Conservation (phyloP, 2,888 invertebrate species). For the Hedychridium roseum region DNA sequence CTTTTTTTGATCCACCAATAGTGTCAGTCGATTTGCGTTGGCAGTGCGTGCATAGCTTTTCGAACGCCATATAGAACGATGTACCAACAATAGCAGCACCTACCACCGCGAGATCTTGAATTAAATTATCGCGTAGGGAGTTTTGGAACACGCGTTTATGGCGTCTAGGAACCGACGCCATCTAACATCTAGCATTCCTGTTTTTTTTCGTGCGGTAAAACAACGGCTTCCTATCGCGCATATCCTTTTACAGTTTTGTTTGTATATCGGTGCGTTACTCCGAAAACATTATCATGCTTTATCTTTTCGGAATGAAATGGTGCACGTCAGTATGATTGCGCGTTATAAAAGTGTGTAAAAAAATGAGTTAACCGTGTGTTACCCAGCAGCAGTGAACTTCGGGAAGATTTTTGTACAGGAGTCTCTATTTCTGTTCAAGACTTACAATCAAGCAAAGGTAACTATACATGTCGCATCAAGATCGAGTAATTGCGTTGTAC, state of each 20-base stretch:
- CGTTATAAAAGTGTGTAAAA: conserved; percentile 39
- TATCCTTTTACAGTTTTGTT: conserved; percentile 38
- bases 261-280: conserved; percentile 23
- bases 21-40: no score
- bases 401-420: conserved; percentile 35
- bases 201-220: conserved; percentile 52
- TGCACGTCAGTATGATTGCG: conserved; percentile 26
- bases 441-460: conserved; percentile 27
- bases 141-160: no score
- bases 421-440: conserved; percentile 25
- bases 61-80: no score
- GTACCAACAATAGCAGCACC: no score
- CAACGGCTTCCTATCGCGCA: conserved; percentile 46
- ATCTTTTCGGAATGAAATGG: conserved; percentile 28
- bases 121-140: no score
- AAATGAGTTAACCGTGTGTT: conserved; percentile 58
- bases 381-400: conserved; percentile 44
- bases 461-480: conserved; percentile 8
- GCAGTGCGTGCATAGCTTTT: no score
- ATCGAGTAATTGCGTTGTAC: background rate
- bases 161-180: conserved; percentile 60
- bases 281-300: conserved; percentile 25
- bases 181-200: conserved; percentile 62
- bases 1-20: no score
- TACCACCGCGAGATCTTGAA: no score